Conservation (phyloP, 2,888 invertebrate genomes). For the Megaustenia siamemsis region DNA sequence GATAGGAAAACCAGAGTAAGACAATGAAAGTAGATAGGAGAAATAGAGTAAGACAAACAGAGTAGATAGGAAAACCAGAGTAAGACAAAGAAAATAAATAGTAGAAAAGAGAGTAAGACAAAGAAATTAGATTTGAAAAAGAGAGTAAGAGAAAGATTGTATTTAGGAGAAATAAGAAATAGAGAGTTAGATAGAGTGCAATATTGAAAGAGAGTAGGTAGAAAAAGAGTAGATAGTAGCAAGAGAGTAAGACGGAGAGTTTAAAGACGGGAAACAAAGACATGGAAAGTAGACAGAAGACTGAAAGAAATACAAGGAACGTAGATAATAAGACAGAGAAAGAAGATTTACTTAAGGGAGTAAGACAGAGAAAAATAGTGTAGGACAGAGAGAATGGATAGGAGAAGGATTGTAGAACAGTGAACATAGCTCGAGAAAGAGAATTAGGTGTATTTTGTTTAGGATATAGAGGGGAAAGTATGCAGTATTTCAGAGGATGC, state of each 20-base stretch:
- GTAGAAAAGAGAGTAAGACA: background rate
- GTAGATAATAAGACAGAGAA: background rate
- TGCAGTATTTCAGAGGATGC: no score
- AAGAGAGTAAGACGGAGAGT: background rate
- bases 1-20: background rate
- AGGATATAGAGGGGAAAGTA: no score
- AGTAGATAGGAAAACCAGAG: background rate
- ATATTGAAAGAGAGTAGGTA: background rate
- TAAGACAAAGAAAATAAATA: background rate
- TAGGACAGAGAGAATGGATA: no score
- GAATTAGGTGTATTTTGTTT: no score
- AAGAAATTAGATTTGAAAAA: background rate
- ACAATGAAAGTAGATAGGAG: background rate
- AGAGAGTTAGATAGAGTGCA: background rate
- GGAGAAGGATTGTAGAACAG: no score
- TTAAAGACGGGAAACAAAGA: background rate
- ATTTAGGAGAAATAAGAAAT: background rate
- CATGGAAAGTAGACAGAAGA: no score
- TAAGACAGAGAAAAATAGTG: background rate
- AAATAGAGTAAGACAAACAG: background rate
- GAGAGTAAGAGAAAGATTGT: background rate
- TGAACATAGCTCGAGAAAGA: no score
- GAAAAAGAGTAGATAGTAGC: background rate
- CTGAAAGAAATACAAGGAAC: background rate
- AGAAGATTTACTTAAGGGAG: background rate